Conservation (phyloP, 2,797 vertebrate genomes). For the Lycodopsis pacificus region DNA sequence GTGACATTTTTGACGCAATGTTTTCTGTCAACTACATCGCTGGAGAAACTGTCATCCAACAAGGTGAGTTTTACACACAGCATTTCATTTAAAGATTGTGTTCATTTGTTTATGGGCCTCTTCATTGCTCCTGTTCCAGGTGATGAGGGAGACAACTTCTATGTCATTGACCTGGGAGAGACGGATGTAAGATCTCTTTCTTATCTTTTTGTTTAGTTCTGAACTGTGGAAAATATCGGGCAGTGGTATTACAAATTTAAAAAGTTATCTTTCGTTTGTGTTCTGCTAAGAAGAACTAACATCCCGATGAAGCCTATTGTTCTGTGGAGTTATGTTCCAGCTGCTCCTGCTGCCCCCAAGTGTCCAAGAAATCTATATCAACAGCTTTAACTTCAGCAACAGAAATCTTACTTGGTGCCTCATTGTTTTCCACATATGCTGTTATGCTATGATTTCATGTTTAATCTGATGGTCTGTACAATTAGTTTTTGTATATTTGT, state of each 20-base stretch:
- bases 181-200: conserved; percentile 89
- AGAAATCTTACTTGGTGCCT: no score
- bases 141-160: conserved; percentile 89
- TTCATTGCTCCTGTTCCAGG: conserved; percentile 73
- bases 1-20: conserved; percentile 96
- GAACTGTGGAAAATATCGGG: neutral
- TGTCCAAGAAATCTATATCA: neutral
- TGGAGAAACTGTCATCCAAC: conserved; percentile 92
- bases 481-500: no score
- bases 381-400: no score
- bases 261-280: neutral
- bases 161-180: conserved; percentile 93
- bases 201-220: neutral
- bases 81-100: neutral
- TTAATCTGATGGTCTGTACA: no score
- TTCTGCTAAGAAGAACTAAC: neutral
- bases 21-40: conserved; percentile 93
- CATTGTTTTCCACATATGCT: no score
- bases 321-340: neutral
- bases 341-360: neutral
- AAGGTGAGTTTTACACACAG: conserved; percentile 80
- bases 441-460: no score
- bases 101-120: neutral
- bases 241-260: neutral
- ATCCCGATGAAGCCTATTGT: neutral